Base-by-base conservation (phyloP, 2,797 vertebrate genomes). In the Anguilla megastoma region DNA sequence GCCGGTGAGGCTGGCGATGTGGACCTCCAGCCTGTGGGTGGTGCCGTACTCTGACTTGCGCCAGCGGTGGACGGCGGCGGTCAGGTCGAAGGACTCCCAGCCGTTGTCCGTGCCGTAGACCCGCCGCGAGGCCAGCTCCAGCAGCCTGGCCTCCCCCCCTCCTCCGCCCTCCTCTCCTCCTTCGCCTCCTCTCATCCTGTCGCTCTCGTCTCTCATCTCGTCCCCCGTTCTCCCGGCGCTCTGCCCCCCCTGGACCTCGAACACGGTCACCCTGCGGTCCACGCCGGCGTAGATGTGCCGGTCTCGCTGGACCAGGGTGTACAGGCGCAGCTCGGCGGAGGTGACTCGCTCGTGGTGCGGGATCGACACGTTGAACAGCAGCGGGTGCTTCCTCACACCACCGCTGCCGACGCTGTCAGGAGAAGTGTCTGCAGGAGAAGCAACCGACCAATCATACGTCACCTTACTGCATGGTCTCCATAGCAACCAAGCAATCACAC, bases 81-180 rank as follows among this genome's bases (percentile, higher is more conserved):
- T 98, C 89, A 99, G 94, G 90, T 99, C 98, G 3, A 99, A 99
- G 4, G 97, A 97, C 93, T 99, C 97, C 99, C 99, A 99, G 87
- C 97, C 96, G 0, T 96, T 97, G 92, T 97, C 97, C 0, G 95
- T 97, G 91, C 97, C 96, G 0, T 97, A 98, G 88, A 99, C 96
- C 90, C 98, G 97, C 16, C 97, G 96, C 1, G 98, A 98, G 0
- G 97, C 97, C 92, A 99, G 89, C 89, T 96, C 94, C 71, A 95
- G 91, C 90, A 96, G 85, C 84, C 90, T 94, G 63, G 90, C 94
- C 27, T 91, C 93, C 58, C 93, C 95, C 1, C 91, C 92, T n/a
- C 87, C 91, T 0, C 88, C 89, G 48, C 74, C 27, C 87, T 90
- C 93, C 27, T 86, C 92, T 0, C 85, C 89, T 41, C 60, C 85